Evolutionary conservation across 92 coral and sea anemone genomes (phyloP).

Genomic region (Galaxea fascicularis): DNA sequence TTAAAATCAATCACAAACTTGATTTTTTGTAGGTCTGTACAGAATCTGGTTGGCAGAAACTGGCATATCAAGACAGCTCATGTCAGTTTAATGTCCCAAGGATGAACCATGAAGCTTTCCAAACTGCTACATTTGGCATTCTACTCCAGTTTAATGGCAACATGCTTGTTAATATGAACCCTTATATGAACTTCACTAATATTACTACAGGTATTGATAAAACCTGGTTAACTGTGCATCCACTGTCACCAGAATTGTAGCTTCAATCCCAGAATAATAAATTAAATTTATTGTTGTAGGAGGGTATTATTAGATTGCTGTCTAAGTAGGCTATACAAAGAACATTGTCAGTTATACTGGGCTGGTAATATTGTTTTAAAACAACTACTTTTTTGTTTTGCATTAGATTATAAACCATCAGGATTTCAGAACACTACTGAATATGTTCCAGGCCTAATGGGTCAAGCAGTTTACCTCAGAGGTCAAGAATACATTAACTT

Average conservation of each 20-base stretch:
- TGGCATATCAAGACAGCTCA: conserved; percentile 45
- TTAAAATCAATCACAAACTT: background rate
- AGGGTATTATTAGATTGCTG: no score
- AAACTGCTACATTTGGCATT: conserved; percentile 68
- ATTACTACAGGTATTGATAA: conserved; percentile 73
- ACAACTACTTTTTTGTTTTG: background rate
- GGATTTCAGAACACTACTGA: conserved; percentile 38
- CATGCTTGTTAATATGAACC: conserved; percentile 45
- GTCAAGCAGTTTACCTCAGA: conserved; percentile 70
- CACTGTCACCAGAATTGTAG: no score
- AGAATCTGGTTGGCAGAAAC: conserved; percentile 72
- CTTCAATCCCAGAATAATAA: no score
- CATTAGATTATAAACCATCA: conserved; percentile 49
- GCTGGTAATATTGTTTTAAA: background rate
- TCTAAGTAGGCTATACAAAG: no score
- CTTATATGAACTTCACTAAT: conserved; percentile 29
- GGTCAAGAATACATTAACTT: conserved; percentile 71
- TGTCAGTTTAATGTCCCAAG: conserved; percentile 66
- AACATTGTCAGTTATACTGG: no score
- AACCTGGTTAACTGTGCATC: no score
- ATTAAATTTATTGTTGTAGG: no score
- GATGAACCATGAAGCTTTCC: conserved; percentile 66
- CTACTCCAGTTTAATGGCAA: conserved; percentile 82
- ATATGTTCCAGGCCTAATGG: conserved; percentile 69
- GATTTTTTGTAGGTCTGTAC: conserved; percentile 69